Evolutionary conservation across 2,797 vertebrate genomes (phyloP).

Genomic region (Mormyrus hasselquistii): DNA sequence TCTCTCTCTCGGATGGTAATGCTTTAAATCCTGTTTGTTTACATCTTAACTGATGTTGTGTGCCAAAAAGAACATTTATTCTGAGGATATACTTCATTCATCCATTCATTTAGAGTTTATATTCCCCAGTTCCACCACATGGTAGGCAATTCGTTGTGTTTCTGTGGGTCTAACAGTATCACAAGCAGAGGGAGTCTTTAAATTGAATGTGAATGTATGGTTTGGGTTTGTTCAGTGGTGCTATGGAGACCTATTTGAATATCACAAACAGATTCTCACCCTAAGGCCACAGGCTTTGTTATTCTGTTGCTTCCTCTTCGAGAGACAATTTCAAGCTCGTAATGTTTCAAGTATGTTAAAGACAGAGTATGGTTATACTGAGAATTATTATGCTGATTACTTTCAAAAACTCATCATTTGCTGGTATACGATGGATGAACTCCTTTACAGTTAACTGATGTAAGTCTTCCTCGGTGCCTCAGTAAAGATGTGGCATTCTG

Average conservation of each 20-base stretch:
- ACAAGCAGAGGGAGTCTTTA: background rate
- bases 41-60: slow-evolving; percentile 38
- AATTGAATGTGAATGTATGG: background rate
- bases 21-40: slow-evolving; percentile 39
- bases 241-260: background rate
- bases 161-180: background rate
- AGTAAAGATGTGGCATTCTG: background rate
- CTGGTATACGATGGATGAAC: background rate
- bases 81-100: background rate
- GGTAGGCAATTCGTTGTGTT: background rate
- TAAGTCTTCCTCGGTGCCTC: background rate
- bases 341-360: background rate
- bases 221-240: background rate
- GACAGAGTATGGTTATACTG: background rate
- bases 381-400: background rate
- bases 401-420: background rate
- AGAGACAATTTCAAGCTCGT: background rate
- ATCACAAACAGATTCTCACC: background rate
- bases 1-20: slow-evolving; percentile 34
- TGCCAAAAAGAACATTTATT: slow-evolving; percentile 5
- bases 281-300: background rate
- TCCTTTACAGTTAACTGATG: background rate
- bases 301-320: background rate
- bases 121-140: background rate
- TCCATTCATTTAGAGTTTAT: background rate